Conservation (phyloP, 2,797 vertebrate species). For the Molossus molossus region DNA sequence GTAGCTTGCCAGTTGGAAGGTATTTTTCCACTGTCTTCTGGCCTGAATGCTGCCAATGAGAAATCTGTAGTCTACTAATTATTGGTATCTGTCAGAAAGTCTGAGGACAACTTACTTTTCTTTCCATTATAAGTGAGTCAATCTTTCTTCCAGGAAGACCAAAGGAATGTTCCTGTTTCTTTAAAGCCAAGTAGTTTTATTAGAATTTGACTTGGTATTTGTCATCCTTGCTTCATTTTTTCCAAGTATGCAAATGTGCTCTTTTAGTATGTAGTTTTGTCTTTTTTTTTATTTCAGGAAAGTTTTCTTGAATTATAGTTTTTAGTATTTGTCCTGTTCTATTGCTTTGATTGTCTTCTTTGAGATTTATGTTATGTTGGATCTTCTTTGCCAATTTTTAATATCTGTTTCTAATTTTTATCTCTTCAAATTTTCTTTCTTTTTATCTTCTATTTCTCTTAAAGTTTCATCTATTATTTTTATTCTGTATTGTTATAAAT, state of each 20-base stretch:
- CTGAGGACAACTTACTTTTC: conserved; percentile 7
- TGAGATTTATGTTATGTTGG: not conserved
- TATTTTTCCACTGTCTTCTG: conserved; percentile 3
- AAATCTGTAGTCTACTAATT: conserved; percentile 9
- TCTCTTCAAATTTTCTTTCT: not conserved
- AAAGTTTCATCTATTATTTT: conserved; percentile 37
- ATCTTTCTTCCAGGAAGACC: not conserved
- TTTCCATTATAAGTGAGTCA: conserved; percentile 46
- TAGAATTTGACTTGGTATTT: conserved; percentile 52
- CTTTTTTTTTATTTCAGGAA: not conserved
- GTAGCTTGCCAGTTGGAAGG: not conserved
- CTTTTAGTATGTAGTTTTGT: not conserved
- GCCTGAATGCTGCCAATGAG: not conserved
- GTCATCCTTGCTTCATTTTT: conserved; percentile 20
- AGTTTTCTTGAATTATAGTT: conserved; percentile 9
- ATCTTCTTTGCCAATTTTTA: conserved; percentile 40
- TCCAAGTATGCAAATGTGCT: conserved; percentile 14
- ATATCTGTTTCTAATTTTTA: not conserved
- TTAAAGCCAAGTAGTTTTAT: conserved; percentile 11
- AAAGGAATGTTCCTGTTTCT: conserved; percentile 29
- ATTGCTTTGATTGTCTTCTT: conserved; percentile 9
- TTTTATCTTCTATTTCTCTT: conserved; percentile 6
- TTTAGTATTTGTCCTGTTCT: conserved; percentile 26
- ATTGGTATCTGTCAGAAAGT: not conserved
- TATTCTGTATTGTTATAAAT: conserved; percentile 34